Percentiles rank a stretch among this genome's conserved stretches.
phyloP scores from a whole-genome alignment of 2,797 vertebrate genomes.

The Sebastes vulpes region DNA sequence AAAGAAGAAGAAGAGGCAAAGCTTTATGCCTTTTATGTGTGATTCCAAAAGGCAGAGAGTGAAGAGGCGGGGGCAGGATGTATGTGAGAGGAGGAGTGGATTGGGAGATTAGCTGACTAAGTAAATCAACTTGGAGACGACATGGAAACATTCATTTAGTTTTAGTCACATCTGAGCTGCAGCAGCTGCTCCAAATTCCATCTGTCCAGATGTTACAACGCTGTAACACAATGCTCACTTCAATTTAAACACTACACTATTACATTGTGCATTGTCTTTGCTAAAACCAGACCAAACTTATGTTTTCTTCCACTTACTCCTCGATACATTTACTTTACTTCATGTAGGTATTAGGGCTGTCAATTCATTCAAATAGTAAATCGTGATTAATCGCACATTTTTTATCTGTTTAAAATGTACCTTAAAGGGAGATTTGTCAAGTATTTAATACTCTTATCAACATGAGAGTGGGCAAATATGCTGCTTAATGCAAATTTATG shows the following conservation, averaged over 20 bases:
- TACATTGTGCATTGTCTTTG: not conserved
- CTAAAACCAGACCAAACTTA: not conserved
- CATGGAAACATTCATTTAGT: not conserved
- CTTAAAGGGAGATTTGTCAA: no score
- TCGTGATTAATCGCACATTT: no score
- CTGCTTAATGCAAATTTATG: no score
- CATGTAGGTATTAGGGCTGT: not conserved
- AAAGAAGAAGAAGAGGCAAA: not conserved
- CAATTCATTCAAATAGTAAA: no score
- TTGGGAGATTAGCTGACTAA: not conserved
- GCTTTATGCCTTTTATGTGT: not conserved
- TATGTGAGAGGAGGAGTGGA: not conserved
- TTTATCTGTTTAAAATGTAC: no score
- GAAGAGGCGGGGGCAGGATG: not conserved
- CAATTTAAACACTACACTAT: not conserved
- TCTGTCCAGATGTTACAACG: not conserved
- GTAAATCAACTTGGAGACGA: slow-evolving; percentile 4
- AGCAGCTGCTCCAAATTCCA: not conserved
- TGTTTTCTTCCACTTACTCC: not conserved
- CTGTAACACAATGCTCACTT: not conserved
- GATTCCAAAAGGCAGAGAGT: not conserved
- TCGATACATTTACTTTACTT: not conserved
- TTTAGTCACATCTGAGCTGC: slow-evolving; percentile 9
- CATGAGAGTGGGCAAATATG: no score
- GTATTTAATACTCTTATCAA: no score